Evolutionary conservation across 2,888 invertebrate genomes (phyloP).

Genomic region (Scrobipalpa costella): DNA sequence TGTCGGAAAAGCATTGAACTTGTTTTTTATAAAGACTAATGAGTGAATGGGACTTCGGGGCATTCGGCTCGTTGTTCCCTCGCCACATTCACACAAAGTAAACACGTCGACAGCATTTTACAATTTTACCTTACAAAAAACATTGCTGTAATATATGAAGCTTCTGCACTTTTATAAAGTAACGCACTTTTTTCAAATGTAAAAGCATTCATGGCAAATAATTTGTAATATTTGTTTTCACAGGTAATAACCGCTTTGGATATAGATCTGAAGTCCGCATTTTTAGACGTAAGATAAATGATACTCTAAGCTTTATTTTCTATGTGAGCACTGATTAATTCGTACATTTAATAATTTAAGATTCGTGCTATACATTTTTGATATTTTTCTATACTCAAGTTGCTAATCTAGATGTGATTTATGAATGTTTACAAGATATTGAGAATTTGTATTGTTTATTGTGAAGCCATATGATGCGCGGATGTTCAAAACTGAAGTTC

Average conservation of each 20-base stretch:
- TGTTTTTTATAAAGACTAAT: too few species aligned
- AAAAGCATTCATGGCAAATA: neutral
- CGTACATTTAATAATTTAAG: slow-evolving; percentile 26
- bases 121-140: neutral
- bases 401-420: slow-evolving; percentile 29
- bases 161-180: slow-evolving; percentile 17
- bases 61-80: too few species aligned
- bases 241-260: slow-evolving; percentile 23
- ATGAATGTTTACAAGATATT: slow-evolving; percentile 28
- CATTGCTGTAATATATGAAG: slow-evolving; percentile 1
- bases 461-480: slow-evolving; percentile 4
- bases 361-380: slow-evolving; percentile 26
- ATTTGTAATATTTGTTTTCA: neutral
- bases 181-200: neutral
- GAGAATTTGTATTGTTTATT: slow-evolving; percentile 18
- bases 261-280: slow-evolving; percentile 6
- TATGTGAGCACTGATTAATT: slow-evolving; percentile 29
- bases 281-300: neutral
- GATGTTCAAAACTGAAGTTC: neutral
- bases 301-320: slow-evolving; percentile 22
- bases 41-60: too few species aligned
- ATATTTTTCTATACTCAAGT: slow-evolving; percentile 31
- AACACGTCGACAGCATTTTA: neutral
- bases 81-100: too few species aligned
- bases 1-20: too few species aligned